Evolutionary conservation across 2,113 vertebrate species (phyloP).

Genomic region (Clinocottus analis): DNA sequence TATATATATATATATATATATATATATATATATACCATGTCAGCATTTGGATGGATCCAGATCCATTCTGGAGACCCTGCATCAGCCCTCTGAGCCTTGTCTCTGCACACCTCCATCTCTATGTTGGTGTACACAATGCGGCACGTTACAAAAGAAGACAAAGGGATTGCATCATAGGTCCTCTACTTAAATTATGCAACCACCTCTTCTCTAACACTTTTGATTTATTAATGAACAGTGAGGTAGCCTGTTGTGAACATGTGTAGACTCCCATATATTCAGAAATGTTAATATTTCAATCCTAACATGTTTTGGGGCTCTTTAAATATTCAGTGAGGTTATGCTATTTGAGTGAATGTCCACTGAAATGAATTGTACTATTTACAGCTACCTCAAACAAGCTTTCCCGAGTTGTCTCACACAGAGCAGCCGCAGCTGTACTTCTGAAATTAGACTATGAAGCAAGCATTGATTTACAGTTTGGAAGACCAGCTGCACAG

Average conservation of each 20-base stretch:
- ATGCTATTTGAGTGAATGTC: slow-evolving; percentile 48
- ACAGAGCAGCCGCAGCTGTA: slow-evolving; percentile 60
- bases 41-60: slow-evolving; percentile 24
- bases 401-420: slow-evolving; percentile 25
- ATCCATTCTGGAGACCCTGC: slow-evolving; percentile 36
- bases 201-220: slow-evolving; percentile 46
- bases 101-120: slow-evolving; percentile 53
- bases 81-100: slow-evolving; percentile 13
- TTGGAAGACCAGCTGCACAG: slow-evolving; percentile 67
- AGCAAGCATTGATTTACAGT: slow-evolving; percentile 70
- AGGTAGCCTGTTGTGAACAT: slow-evolving; percentile 50
- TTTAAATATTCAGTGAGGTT: slow-evolving; percentile 38
- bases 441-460: slow-evolving; percentile 62
- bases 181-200: slow-evolving; percentile 65
- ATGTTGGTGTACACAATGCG: slow-evolving; percentile 51
- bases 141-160: slow-evolving; percentile 73
- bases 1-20: too few relatives aligned
- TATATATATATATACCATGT: too few relatives aligned
- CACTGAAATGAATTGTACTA: slow-evolving; percentile 55
- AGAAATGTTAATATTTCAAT: slow-evolving; percentile 27
- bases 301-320: neutral
- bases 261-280: slow-evolving; percentile 37
- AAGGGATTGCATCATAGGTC: slow-evolving; percentile 78
- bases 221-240: slow-evolving; percentile 77
- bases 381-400: slow-evolving; percentile 55